phyloP scores from a whole-genome alignment of 2,888 invertebrate genomes.

The Lasius platythorax region DNA sequence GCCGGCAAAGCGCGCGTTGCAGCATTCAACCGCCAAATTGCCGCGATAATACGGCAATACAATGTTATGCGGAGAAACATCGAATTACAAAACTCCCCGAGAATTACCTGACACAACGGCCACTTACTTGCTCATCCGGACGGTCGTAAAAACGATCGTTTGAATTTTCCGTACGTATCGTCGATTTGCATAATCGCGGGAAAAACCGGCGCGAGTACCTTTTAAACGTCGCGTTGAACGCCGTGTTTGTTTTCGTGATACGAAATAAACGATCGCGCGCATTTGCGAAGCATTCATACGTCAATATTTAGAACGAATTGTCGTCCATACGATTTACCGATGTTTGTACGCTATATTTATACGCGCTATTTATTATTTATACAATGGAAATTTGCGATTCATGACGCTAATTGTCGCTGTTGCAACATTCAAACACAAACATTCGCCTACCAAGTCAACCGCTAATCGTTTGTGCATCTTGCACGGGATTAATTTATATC shows the following conservation, averaged over 20 bases:
- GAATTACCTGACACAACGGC: slow-evolving; percentile 39
- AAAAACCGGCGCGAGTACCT: slow-evolving; percentile 42
- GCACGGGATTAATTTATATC: slow-evolving; percentile 46
- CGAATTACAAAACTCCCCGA: slow-evolving; percentile 34
- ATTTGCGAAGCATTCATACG: slow-evolving; percentile 53
- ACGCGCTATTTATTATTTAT: slow-evolving; percentile 55
- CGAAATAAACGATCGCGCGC: slow-evolving; percentile 51
- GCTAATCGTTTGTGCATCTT: slow-evolving; percentile 45
- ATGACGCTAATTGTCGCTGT: slow-evolving; percentile 43
- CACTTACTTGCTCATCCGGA: slow-evolving; percentile 16
- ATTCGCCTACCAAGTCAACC: slow-evolving; percentile 20
- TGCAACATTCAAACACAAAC: slow-evolving; percentile 44
- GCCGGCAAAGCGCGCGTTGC: slow-evolving; percentile 41
- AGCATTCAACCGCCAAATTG: slow-evolving; percentile 54
- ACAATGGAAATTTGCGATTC: slow-evolving; percentile 54
- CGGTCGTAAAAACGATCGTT: slow-evolving; percentile 34
- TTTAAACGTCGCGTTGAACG: slow-evolving; percentile 43
- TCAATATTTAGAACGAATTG: slow-evolving; percentile 57
- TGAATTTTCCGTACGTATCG: slow-evolving; percentile 13
- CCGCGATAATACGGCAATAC: slow-evolving; percentile 18
- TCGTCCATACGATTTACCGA: slow-evolving; percentile 50
- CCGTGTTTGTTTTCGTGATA: slow-evolving; percentile 47
- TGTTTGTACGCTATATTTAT: slow-evolving; percentile 52
- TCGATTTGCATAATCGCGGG: slow-evolving; percentile 42
- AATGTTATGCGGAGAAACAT: slow-evolving; percentile 31